Base-by-base conservation (phyloP, 2,888 invertebrate genomes). In the Phania funesta region DNA sequence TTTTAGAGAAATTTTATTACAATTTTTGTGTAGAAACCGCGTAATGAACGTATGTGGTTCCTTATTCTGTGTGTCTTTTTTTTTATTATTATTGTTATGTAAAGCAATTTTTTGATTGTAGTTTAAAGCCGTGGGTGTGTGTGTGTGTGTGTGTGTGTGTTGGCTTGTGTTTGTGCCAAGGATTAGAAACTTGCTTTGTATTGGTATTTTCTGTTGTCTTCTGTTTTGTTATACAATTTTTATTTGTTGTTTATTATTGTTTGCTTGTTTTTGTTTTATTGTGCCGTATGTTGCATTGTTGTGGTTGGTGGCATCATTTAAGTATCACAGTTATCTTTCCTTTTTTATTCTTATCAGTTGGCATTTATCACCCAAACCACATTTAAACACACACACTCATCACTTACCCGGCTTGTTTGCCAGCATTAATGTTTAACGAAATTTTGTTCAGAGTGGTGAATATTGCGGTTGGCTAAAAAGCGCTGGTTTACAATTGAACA, bases 201-300 rank as follows among this genome's bases (percentile, higher is more conserved):
- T 74, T 74, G 68, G 50, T 44, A 60, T 65, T 48, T 35, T 54
- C 48, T 71, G 35, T 67, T 58, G 29, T n/a, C n/a, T 65, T 41
- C 44, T 41, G 9, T 62, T 67, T 77, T 41, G 18, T 71, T 54
- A 13, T 58, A 24, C 3, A 54, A 24, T 18, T 65, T 78, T 46
- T 65, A 70, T 71, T 73, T 64, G 58, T 60, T 73, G 29, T 46
- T 73, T 80, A 35, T 77, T 67, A 41, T 74, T 44, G 64, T 67
- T 62, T 73, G 64, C 26, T 35, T 46, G 20, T 11, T 60, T 29
- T 35, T n/a, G 3, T 52, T 26, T 77, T 32, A 46, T 62, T 64
- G n/a, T 67, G 22, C 13, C 56, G 24, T 46, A 26, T 38, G 16
- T 58, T n/a, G 22, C 41, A 35, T 46, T 70, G 20, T 62, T 52